A percentile compares a stretch with the other conserved stretches of the same genome.
Conservation (phyloP, 2,113 vertebrate genomes). For the Pollimyrus isidori region DNA sequence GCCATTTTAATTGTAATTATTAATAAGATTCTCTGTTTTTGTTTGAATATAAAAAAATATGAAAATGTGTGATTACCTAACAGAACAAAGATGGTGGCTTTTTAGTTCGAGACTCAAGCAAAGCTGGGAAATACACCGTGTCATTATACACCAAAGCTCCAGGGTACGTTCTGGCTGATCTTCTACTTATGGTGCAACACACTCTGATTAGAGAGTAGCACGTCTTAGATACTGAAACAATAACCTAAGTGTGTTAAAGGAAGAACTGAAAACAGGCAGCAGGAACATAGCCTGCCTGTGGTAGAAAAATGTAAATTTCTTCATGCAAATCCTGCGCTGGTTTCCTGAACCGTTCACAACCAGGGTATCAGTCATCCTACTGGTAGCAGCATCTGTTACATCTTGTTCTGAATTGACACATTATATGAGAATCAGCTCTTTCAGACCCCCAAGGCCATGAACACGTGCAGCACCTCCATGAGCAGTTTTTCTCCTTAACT, state of each 20-base stretch:
- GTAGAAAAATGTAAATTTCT: constrained; percentile 52
- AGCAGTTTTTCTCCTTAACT: background rate
- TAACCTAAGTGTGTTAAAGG: background rate
- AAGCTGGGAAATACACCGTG: constrained; percentile 90
- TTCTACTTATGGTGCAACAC: background rate
- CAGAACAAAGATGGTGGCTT: constrained; percentile 96
- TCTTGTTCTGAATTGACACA: background rate
- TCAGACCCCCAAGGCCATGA: background rate
- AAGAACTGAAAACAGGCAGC: constrained; percentile 30
- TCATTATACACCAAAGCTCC: constrained; percentile 80
- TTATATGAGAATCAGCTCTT: background rate
- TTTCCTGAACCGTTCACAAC: constrained; percentile 4
- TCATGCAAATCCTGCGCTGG: constrained; percentile 50
- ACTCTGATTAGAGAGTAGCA: background rate
- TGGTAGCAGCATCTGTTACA: background rate
- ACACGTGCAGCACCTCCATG: background rate
- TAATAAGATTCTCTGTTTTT: background rate
- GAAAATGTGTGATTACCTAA: constrained; percentile 9
- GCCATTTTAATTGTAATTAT: background rate
- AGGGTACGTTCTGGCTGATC: constrained; percentile 57
- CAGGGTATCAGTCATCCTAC: background rate
- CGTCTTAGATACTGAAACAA: constrained; percentile 7
- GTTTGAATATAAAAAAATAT: background rate
- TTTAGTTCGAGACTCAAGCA: constrained; percentile 91
- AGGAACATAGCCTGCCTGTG: constrained; percentile 41